Percentiles rank a stretch among this genome's conserved stretches.
phyloP scores from a whole-genome alignment of 2,888 invertebrate species.

The Choristoneura rosaceana region DNA sequence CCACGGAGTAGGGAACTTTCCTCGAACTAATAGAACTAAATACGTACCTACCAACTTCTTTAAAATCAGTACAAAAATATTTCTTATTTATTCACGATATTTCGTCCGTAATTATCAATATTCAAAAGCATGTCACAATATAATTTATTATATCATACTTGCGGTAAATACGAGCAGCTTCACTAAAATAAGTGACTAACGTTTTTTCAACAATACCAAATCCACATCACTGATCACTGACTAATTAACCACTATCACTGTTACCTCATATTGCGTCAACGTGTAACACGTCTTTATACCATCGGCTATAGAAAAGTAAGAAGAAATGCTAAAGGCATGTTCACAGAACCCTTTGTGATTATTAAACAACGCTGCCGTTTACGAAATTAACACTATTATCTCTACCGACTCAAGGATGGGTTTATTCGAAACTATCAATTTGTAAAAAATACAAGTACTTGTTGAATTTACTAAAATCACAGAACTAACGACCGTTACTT shows the following conservation, averaged over 20 bases:
- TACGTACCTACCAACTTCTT: no score
- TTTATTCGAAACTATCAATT: conserved; percentile 42
- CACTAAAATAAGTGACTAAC: conserved; percentile 42
- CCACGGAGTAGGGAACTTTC: no score
- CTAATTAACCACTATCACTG: conserved; percentile 31
- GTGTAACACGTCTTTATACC: conserved; percentile 16
- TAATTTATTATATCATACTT: background rate
- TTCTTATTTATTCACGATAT: background rate
- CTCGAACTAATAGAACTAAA: no score
- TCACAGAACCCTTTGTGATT: conserved; percentile 58
- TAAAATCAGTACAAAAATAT: no score
- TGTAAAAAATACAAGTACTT: no score
- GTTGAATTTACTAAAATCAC: no score
- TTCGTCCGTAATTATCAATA: background rate
- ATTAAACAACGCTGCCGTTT: conserved; percentile 61
- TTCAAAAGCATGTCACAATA: background rate
- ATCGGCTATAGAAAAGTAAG: conserved; percentile 38
- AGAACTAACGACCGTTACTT: no score
- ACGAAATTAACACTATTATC: conserved; percentile 75
- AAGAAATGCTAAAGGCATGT: conserved; percentile 46
- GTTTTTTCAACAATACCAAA: conserved; percentile 29
- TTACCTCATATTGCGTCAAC: conserved; percentile 8
- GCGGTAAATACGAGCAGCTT: conserved; percentile 4
- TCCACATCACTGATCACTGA: conserved; percentile 40
- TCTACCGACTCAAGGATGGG: conserved; percentile 53